Conservation (phyloP, 64 coral and sea anemone genomes). For the Montipora foliosa region DNA sequence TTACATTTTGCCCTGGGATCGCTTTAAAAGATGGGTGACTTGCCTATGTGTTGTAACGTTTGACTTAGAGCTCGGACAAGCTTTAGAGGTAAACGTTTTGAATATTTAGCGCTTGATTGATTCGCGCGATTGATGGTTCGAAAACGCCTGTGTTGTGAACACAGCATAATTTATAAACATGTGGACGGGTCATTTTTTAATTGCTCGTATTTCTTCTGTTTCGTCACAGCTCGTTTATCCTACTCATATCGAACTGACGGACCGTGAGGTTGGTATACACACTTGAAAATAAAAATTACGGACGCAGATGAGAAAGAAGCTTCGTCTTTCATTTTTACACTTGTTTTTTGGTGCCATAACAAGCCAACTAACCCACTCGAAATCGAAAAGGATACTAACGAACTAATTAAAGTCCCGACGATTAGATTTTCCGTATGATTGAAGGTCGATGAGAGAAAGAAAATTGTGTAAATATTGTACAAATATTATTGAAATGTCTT, state of each 20-base stretch:
- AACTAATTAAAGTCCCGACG: neutral
- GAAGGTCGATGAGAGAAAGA: neutral
- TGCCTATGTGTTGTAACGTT: constrained; percentile 99
- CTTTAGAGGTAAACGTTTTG: constrained; percentile 76
- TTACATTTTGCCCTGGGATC: constrained; percentile 94
- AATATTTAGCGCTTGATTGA: neutral
- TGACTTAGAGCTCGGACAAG: constrained; percentile 96
- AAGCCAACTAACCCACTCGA: neutral
- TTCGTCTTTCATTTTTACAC: no score
- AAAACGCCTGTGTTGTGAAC: constrained; percentile 27
- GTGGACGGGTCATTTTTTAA: constrained; percentile 23
- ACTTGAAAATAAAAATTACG: neutral
- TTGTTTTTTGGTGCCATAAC: neutral
- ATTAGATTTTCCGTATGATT: neutral
- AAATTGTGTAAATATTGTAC: no score
- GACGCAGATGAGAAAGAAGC: no score
- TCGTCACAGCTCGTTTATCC: constrained; percentile 86
- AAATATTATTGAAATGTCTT: no score
- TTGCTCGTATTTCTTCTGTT: constrained; percentile 9
- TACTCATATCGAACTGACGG: constrained; percentile 87
- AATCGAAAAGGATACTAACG: neutral
- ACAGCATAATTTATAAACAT: constrained; percentile 30
- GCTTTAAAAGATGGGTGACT: constrained; percentile 97
- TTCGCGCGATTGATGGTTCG: neutral
- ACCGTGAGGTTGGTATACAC: constrained; percentile 85